Conservation (phyloP, 2,797 vertebrate species). For the Amniataba percoides region DNA sequence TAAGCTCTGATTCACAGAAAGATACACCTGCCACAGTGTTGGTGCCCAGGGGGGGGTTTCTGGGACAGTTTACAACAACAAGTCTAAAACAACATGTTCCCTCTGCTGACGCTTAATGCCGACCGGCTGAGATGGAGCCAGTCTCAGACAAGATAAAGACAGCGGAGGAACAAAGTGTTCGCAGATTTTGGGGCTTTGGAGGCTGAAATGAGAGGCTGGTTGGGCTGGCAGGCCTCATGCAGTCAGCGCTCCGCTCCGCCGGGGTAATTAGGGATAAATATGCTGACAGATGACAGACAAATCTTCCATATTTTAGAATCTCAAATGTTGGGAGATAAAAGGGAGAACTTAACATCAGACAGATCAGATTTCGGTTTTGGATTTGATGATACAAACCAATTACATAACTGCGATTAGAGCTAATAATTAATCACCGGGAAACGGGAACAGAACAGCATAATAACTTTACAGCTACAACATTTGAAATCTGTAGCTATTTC, state of each 20-base stretch:
- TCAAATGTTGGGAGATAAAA: background rate
- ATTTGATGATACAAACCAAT: background rate
- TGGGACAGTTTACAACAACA: constrained; percentile 33
- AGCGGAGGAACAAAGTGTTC: constrained; percentile 19
- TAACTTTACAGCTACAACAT: background rate
- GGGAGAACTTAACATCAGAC: background rate
- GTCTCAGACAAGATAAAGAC: constrained; percentile 14
- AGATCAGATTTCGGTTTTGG: background rate
- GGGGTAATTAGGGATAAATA: constrained; percentile 23
- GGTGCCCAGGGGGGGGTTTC: constrained; percentile 22
- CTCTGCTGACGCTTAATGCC: constrained; percentile 6
- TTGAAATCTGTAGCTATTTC: background rate
- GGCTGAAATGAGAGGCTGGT: background rate
- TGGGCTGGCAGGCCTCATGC: constrained; percentile 15
- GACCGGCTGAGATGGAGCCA: constrained; percentile 7
- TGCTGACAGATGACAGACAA: background rate
- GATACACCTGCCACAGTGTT: constrained; percentile 49
- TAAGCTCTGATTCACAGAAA: constrained; percentile 30
- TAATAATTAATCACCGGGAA: background rate
- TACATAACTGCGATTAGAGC: background rate
- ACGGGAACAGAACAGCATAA: background rate
- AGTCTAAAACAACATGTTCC: constrained; percentile 24
- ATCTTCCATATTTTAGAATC: background rate
- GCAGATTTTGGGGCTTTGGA: constrained; percentile 14
- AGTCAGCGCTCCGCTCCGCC: constrained; percentile 5